Conservation (phyloP, 1,140 invertebrate species). For the Antheraea pernyi region DNA sequence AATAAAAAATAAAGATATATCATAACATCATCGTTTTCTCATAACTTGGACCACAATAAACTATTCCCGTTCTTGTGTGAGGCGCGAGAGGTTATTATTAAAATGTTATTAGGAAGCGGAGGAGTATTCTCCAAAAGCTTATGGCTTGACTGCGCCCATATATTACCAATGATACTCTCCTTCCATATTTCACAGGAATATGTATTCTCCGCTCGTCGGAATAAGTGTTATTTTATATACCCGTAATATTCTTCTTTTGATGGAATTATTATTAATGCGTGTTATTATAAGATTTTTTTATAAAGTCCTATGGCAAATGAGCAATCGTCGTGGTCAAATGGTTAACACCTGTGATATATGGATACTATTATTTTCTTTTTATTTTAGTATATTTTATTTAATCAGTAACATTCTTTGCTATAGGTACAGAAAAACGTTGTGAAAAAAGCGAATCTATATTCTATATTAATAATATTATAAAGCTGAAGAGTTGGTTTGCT, state of each 20-base stretch:
- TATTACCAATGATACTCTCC: conserved; percentile 4
- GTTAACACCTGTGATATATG: too few relatives aligned
- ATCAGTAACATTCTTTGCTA: too few relatives aligned
- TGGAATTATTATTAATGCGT: background rate
- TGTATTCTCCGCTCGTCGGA: background rate
- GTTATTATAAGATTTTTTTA: background rate
- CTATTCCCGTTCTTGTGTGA: conserved; percentile 34
- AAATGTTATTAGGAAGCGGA: conserved; percentile 54
- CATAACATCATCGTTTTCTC: background rate
- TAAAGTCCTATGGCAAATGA: background rate
- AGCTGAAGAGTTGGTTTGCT: too few relatives aligned
- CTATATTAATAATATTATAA: too few relatives aligned
- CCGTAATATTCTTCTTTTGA: background rate
- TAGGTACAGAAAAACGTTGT: too few relatives aligned
- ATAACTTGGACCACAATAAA: conserved; percentile 17
- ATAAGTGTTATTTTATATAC: conserved; percentile 1
- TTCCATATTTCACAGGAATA: background rate
- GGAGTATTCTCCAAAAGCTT: conserved; percentile 17
- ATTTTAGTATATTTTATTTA: too few relatives aligned
- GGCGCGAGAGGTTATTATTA: conserved; percentile 59
- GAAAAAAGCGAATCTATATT: too few relatives aligned
- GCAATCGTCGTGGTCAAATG: too few relatives aligned
- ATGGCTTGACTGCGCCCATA: conserved; percentile 20
- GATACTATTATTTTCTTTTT: too few relatives aligned
- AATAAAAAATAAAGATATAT: background rate